A percentile compares a stretch with the other conserved stretches of the same genome.
phyloP scores from a whole-genome alignment of 2,888 invertebrate species.

The Eudasyphora cyanicolor region DNA sequence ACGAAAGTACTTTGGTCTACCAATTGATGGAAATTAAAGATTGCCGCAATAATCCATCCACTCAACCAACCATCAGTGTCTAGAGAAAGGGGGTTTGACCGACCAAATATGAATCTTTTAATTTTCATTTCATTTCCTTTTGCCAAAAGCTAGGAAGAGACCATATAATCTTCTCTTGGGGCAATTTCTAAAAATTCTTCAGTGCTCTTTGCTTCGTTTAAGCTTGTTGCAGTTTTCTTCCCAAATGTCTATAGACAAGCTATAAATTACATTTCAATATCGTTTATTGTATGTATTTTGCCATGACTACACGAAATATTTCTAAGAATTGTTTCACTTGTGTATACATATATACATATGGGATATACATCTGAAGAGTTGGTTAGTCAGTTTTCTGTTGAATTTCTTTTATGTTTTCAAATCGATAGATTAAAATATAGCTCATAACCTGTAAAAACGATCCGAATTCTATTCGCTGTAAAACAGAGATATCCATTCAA shows the following conservation, averaged over 20 bases:
- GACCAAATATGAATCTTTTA: conserved; percentile 23
- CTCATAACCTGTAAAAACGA: too few species aligned
- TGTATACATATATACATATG: too few species aligned
- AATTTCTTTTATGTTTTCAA: too few species aligned
- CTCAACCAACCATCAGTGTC: too few species aligned
- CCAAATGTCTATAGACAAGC: conserved; percentile 40
- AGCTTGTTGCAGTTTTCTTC: conserved; percentile 31
- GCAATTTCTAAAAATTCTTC: conserved; percentile 40
- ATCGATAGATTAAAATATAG: too few species aligned
- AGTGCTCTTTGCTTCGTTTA: neutral
- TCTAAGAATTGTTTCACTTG: too few species aligned
- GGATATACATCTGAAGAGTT: too few species aligned
- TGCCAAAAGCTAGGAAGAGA: neutral
- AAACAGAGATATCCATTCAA: too few species aligned
- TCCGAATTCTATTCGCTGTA: too few species aligned
- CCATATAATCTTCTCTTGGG: conserved; percentile 50
- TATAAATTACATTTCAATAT: conserved; percentile 62
- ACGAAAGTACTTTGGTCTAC: neutral
- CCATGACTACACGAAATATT: conserved; percentile 32
- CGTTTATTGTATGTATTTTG: conserved; percentile 47
- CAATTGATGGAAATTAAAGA: neutral
- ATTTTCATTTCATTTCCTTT: conserved; percentile 29
- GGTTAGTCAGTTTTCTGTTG: too few species aligned
- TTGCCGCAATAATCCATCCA: too few species aligned
- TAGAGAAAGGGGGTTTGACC: too few species aligned